Evolutionary conservation across 1,140 invertebrate genomes (phyloP), one percentile per base, ranked within the genome.

Genomic region (Varroa destructor): DNA sequence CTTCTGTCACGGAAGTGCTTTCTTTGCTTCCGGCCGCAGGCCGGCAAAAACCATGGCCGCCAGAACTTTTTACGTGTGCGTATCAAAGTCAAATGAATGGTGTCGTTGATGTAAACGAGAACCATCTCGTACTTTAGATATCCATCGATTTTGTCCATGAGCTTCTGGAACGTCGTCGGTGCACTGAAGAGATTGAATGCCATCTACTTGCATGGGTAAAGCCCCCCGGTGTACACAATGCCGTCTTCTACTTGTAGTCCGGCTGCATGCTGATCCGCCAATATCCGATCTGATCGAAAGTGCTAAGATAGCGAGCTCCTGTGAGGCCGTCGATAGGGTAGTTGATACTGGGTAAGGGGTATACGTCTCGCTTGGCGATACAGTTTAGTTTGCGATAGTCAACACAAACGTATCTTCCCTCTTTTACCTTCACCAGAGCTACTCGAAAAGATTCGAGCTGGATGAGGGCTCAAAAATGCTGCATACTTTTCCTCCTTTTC

Each of bases 381-480:
- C 40, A n/a, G 75, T 82, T 83, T 1, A 83, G 73, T 6, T 71
- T 42, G 6, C 82, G 74, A 74, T 79, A 85, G 74, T 85, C 82
- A 0, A 84, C 74, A 76, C 83, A 83, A 71, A 83, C 82, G 14
- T 82, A 64, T 0, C 74, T 74, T 0, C 78, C 78, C 72, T 84
- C 80, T 51, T 82, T 81, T 72, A 86, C 86, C 73, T 77, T 76
- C 0, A 84, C 79, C 12, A 84, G 70, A 0, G 84, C 79, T 0
- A 83, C 74, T 0, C 81, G 83, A 0, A 79, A 78, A 6, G 78
- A 75, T 79, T 82, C 0, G 79, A 75, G 12, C 77, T 79, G 0
- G 76, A 75, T 4, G 79, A 79, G 0, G 25, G 25, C 25, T 25
- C 25, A 25, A 25, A 25, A 25, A 25, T 25, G 25, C 25, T 25